Base-by-base conservation (phyloP, 2,888 invertebrate species). In the Tetragonula carbonaria region DNA sequence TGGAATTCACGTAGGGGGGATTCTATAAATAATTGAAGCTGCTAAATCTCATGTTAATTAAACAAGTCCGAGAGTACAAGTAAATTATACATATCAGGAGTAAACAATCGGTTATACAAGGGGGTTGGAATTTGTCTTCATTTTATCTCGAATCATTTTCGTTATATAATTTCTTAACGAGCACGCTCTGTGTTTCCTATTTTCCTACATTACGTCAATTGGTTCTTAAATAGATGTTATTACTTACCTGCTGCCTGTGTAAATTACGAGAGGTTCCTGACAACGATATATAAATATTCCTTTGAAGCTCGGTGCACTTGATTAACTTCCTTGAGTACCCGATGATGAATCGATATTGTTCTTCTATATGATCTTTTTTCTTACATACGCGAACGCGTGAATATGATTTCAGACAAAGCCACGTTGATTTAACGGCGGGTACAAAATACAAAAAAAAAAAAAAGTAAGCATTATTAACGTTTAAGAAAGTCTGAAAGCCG, bases 351-450 rank as follows among this genome's bases (percentile, higher is more conserved):
- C 66, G 57, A 74, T 68, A 55, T 74, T 68, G 55, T 74, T 28
- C 51, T 14, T 50, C 23, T 53, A 18, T 33, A 51, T 76, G 51
- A 70, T 66, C 38, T 51, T 50, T 33, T 23, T 23, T 23, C 21
- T 65, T 28, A 50, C 67, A 53, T 71, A 53, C 80, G 71, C 65
- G 57, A 74, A 74, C 53, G 72, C 62, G 70, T 83, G 76, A 78
- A 86, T 90, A 83, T 87, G 84, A 86, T 92, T 92, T 88, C 90
- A 93, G 93, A 86, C 85, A 70, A 93, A 93, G 85, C 91, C 91
- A 85, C 93, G 92, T 88, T 93, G 92, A 93, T 90, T 81, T 81
- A 75, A 78, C 74, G 59, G 72, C 74, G 70, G 74, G 59, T 85
- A 80, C 71, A 65, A 85, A 85, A 38, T 38, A 38, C 38, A 38